Base-by-base conservation (phyloP, 2,797 vertebrate species). In the Tarsius wallacei region DNA sequence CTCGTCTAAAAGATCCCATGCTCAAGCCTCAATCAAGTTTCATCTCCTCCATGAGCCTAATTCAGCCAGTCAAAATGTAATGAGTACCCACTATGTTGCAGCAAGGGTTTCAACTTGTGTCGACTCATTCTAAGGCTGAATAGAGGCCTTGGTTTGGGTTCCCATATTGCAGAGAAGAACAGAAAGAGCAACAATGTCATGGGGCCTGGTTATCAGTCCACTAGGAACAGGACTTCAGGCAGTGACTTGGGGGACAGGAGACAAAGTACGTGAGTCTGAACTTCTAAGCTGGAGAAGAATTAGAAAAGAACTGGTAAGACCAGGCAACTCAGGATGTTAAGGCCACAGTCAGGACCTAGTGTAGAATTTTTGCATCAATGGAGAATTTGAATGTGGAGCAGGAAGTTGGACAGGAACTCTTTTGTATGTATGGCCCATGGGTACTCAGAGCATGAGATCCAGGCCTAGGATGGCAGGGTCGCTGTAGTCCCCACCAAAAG, bases 371-470 rank as follows among this genome's bases (percentile, higher is more conserved):
- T 8, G 0, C 24, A 2, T 47, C 76, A 47, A 1, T 6, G 33
- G 21, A 78, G 33, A 11, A 1, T 31, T n/a, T 4, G 1, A 9
- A 31, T 13, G 14, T 5, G 16, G 80, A 76, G 19, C 9, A 26
- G 51, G 33, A 66, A 83, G 42, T 49, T 28, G 63, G 17, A 16
- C 42, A 31, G 77, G 87, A 71, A 36, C 11, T 70, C 84, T 47
- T 16, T 10, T 2, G 0, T 55, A 3, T 49, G 10, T 42, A 14
- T 14, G n/a, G 21, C 7, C 21, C 71, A 16, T 55, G 42, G 0
- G 26, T 70, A 47, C 36, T 94, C 14, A 70, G 66, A 68, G 71
- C 12, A 11, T 0, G 14, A 71, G 71, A 92, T 49, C 15, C 80
- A 64, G 36, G 28, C n/a, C 74, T 66, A 7, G 11, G 31, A 3